Percentiles rank a stretch among this genome's conserved stretches.
Evolutionary conservation across 1,140 invertebrate genomes (phyloP).

Genomic region (Caenorhabditis brenneri): DNA sequence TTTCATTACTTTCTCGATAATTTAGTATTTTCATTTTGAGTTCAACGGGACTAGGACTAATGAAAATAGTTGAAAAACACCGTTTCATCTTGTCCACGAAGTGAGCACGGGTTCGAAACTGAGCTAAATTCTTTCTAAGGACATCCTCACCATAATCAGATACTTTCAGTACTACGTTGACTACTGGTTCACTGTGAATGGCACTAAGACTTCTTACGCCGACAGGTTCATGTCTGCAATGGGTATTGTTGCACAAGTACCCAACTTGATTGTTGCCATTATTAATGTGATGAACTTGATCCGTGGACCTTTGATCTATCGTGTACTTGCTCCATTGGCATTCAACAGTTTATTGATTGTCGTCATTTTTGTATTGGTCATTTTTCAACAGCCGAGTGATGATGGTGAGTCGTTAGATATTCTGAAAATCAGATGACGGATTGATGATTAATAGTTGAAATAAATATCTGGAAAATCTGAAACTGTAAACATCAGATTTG

Average conservation of each 20-base stretch:
- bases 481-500: background rate
- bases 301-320: background rate
- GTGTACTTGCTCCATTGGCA: conserved; percentile 39
- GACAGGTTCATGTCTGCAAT: conserved; percentile 40
- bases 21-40: too few species aligned
- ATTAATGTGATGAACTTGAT: conserved; percentile 46
- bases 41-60: too few species aligned
- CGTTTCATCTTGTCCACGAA: too few species aligned
- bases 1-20: too few species aligned
- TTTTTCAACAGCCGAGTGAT: background rate
- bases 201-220: conserved; percentile 15
- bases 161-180: conserved; percentile 52
- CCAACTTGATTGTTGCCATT: conserved; percentile 35
- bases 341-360: conserved; percentile 42
- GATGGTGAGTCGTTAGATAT: conserved; percentile 34
- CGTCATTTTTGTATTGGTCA: conserved; percentile 18
- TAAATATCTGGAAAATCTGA: background rate
- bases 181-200: conserved; percentile 51
- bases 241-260: conserved; percentile 46
- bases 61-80: too few species aligned
- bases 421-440: too few species aligned
- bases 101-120: too few species aligned
- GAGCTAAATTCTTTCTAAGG: background rate
- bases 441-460: background rate
- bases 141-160: background rate